Percentiles rank a stretch among this genome's conserved stretches.
Conservation (phyloP, 2,888 invertebrate species). For the Xylocampa areola region DNA sequence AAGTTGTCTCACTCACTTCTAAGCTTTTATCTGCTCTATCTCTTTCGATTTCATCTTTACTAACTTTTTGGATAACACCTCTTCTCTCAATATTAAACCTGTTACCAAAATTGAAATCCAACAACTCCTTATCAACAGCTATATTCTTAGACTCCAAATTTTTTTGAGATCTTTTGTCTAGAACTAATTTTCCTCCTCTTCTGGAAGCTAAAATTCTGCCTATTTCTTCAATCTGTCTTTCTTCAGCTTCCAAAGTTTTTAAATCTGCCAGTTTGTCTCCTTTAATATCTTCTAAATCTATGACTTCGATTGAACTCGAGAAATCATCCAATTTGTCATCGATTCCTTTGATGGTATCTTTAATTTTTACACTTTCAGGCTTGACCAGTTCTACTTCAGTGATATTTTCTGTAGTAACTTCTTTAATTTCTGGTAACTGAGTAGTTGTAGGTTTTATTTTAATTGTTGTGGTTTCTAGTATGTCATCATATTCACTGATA, state of each 20-base stretch:
- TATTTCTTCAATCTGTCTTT: slow-evolving; percentile 86
- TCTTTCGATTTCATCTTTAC: slow-evolving; percentile 83
- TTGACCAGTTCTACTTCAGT: slow-evolving; percentile 68
- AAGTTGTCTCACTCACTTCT: slow-evolving; percentile 86
- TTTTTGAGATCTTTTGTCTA: slow-evolving; percentile 83
- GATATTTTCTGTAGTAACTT: slow-evolving; percentile 62
- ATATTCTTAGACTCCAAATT: slow-evolving; percentile 81
- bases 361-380: slow-evolving; percentile 63
- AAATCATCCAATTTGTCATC: slow-evolving; percentile 85
- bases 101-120: slow-evolving; percentile 81
- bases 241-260: slow-evolving; percentile 85
- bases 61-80: slow-evolving; percentile 80
- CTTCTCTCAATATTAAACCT: slow-evolving; percentile 79
- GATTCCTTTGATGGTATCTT: slow-evolving; percentile 79
- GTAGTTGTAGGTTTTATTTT: slow-evolving; percentile 54
- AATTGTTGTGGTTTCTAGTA: slow-evolving; percentile 57
- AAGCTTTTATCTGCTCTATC: slow-evolving; percentile 79
- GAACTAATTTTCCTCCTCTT: slow-evolving; percentile 77
- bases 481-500: slow-evolving; percentile 67
- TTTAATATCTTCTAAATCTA: slow-evolving; percentile 82
- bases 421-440: slow-evolving; percentile 52
- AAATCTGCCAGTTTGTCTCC: slow-evolving; percentile 77
- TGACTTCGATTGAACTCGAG: slow-evolving; percentile 81
- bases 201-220: slow-evolving; percentile 82
- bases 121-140: slow-evolving; percentile 76